A percentile compares a stretch with the other conserved stretches of the same genome.
phyloP scores from a whole-genome alignment of 2,113 vertebrate species.

The Lucifuga dentata region DNA sequence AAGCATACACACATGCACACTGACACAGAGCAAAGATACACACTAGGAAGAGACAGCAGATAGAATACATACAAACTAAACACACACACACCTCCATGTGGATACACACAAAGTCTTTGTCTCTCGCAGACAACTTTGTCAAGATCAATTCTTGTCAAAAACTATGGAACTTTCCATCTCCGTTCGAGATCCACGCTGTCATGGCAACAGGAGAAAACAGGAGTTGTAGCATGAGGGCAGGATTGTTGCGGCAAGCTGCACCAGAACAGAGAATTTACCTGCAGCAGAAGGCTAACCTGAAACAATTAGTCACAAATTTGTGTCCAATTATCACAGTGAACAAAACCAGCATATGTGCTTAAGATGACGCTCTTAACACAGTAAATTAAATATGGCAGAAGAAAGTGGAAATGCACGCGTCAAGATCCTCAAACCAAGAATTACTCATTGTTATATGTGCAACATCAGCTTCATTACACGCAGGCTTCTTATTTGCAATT shows the following conservation, averaged over 20 bases:
- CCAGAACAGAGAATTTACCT: conserved; percentile 56
- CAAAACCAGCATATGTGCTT: conserved; percentile 17
- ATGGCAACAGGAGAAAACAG: conserved; percentile 67
- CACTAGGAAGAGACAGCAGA: conserved; percentile 3
- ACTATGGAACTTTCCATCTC: conserved; percentile 21
- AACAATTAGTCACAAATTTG: conserved; percentile 58
- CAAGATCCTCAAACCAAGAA: background rate
- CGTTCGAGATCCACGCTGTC: conserved; percentile 59
- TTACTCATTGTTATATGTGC: no score
- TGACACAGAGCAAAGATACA: conserved; percentile 19
- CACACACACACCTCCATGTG: background rate
- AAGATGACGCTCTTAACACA: conserved; percentile 17
- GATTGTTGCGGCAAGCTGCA: conserved; percentile 58
- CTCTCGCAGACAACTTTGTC: conserved; percentile 41
- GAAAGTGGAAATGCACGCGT: background rate
- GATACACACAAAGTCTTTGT: background rate
- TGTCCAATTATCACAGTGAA: conserved; percentile 64
- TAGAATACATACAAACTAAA: conserved; percentile 1
- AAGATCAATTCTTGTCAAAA: conserved; percentile 55
- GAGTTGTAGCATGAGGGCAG: conserved; percentile 32
- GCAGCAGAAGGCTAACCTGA: conserved; percentile 44
- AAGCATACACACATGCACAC: conserved; percentile 30
- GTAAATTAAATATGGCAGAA: conserved; percentile 2
- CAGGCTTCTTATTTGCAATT: background rate
- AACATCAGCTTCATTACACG: background rate